Conservation (phyloP, 2,797 vertebrate genomes). For the Rhinatrema bivittatum region DNA sequence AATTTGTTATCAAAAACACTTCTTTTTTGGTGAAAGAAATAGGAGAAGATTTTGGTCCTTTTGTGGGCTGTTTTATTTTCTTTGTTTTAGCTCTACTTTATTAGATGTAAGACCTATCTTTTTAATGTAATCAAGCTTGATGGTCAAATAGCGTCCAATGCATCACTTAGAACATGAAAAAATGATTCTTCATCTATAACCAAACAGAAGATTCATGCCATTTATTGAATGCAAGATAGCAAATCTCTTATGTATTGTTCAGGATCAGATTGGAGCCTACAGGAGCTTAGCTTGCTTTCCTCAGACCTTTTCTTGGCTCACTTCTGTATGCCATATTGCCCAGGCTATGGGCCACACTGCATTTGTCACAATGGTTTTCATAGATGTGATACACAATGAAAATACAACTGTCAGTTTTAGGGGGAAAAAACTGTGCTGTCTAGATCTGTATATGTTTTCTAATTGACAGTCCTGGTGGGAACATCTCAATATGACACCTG, state of each 20-base stretch:
- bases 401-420: not conserved
- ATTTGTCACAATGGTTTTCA: not conserved
- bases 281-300: not conserved
- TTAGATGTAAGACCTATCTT: slow-evolving; percentile 11
- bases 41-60: slow-evolving; percentile 5
- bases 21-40: no score
- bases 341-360: not conserved
- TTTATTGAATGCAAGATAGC: slow-evolving; percentile 11
- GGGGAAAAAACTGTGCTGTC: slow-evolving; percentile 4
- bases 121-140: slow-evolving; percentile 18
- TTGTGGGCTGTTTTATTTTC: slow-evolving; percentile 3
- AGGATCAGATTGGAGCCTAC: not conserved
- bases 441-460: slow-evolving; percentile 9
- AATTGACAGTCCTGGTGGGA: slow-evolving; percentile 20
- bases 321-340: not conserved
- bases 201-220: slow-evolving; percentile 3
- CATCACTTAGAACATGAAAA: slow-evolving; percentile 21
- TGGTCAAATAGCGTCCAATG: slow-evolving; percentile 18
- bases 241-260: slow-evolving; percentile 5
- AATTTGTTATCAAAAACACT: no score
- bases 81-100: slow-evolving; percentile 22
- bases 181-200: slow-evolving; percentile 14
- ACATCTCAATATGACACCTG: slow-evolving; percentile 18
- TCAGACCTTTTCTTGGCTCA: not conserved
- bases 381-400: not conserved